Percentiles rank a stretch among this genome's conserved stretches.
Evolutionary conservation across 2,888 invertebrate genomes (phyloP).

Genomic region (Octonoba sinensis): DNA sequence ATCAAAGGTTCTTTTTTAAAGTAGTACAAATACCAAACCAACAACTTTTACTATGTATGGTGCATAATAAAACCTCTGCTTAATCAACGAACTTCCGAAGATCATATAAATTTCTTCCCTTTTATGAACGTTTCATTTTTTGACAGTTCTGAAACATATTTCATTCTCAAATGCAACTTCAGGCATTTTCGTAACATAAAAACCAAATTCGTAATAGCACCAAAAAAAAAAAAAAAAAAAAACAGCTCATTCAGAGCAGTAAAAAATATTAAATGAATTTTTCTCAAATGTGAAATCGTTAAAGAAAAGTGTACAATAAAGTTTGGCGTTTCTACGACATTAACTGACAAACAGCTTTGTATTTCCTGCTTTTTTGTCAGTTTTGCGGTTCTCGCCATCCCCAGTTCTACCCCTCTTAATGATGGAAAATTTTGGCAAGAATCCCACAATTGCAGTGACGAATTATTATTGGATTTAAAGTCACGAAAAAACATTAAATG

Average conservation of each 20-base stretch:
- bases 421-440: not conserved
- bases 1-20: no score
- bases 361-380: not conserved
- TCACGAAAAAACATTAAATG: not conserved
- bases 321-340: constrained; percentile 4
- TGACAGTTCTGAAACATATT: no score
- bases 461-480: not conserved
- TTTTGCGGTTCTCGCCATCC: not conserved
- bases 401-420: no score
- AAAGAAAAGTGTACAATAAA: not conserved
- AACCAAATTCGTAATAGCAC: no score
- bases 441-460: not conserved
- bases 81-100: no score
- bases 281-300: not conserved
- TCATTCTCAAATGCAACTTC: no score
- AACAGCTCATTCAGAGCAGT: not conserved
- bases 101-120: no score
- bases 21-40: no score
- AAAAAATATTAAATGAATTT: not conserved
- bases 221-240: not conserved
- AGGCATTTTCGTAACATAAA: no score
- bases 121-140: no score
- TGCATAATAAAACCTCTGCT: no score
- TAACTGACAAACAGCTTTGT: constrained; percentile 4
- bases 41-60: no score